Percentiles rank a stretch among this genome's conserved stretches.
These are phyloP conservation scores for Agriopis aurantiaria DNA, from an alignment of 2,888 invertebrate genomes.

Conservation along the genomic window DNA sequence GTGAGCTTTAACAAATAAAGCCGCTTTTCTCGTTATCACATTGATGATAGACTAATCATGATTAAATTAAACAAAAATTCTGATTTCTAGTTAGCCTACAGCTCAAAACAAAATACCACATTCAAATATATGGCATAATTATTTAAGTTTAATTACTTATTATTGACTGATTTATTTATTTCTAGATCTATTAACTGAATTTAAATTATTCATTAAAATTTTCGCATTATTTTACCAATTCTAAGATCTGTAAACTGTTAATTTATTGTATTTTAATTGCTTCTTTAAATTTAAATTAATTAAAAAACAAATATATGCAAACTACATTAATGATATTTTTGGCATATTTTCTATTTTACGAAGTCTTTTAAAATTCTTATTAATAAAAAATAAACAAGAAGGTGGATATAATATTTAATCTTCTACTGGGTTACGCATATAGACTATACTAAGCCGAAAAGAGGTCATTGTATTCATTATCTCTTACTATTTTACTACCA, in stretches of 20 bases:
- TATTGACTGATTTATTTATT: conserved; percentile 21
- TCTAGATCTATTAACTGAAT: not conserved
- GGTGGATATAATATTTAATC: too few relatives aligned
- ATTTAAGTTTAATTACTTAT: not conserved
- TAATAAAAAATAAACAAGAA: too few relatives aligned
- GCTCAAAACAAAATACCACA: not conserved
- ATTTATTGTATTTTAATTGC: conserved; percentile 13
- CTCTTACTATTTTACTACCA: too few relatives aligned
- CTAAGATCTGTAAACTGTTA: not conserved
- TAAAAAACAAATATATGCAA: not conserved
- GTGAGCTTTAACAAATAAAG: too few relatives aligned
- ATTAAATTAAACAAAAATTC: not conserved
- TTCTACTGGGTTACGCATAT: too few relatives aligned
- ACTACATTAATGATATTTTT: not conserved
- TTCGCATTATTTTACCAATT: not conserved
- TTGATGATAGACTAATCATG: too few relatives aligned
- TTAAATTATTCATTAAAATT: not conserved
- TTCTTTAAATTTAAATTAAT: not conserved
- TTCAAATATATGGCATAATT: not conserved
- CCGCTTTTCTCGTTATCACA: too few relatives aligned
- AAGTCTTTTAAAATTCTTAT: not conserved
- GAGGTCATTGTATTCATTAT: too few relatives aligned
- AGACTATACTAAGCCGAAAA: too few relatives aligned
- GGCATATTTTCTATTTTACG: not conserved
- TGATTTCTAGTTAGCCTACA: not conserved